phyloP scores from a whole-genome alignment of 2,113 vertebrate species.

The Crotophaga sulcirostris region DNA sequence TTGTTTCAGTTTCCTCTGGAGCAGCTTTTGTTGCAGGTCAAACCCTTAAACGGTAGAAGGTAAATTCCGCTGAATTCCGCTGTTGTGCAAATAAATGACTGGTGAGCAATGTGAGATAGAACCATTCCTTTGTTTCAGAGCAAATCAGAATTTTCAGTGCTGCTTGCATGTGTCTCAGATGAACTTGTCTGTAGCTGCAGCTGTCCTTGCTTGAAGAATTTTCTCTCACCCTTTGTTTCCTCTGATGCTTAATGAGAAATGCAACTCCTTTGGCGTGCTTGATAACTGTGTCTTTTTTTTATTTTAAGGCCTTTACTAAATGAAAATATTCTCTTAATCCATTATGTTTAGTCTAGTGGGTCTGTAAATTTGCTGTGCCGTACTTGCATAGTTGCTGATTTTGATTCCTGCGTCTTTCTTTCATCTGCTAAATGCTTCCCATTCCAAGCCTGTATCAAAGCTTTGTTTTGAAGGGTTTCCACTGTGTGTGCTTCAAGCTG shows the following conservation, averaged over 20 bases:
- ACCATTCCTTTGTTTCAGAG: neutral
- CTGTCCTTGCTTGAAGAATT: neutral
- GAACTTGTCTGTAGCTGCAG: neutral
- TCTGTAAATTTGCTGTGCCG: neutral
- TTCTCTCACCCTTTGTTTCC: neutral
- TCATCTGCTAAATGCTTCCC: neutral
- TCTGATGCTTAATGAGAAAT: neutral
- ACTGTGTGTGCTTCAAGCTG: neutral
- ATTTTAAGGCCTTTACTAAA: neutral
- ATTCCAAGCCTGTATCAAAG: neutral
- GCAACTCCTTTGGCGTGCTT: neutral
- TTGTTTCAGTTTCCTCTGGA: constrained; percentile 23
- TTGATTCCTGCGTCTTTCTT: neutral
- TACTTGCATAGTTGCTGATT: neutral
- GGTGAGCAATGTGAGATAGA: neutral
- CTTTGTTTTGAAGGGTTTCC: neutral
- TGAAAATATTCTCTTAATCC: neutral
- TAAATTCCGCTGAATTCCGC: neutral
- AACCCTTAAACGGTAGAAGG: rapidly evolving
- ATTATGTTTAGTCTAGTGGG: neutral
- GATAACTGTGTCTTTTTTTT: neutral
- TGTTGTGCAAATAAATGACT: neutral
- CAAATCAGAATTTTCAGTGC: neutral
- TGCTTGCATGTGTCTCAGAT: neutral
- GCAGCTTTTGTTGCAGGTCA: neutral